Percentiles rank a stretch among this genome's conserved stretches.
Conservation (phyloP, 2,888 invertebrate species). For the Ypsolopha scabrella region DNA sequence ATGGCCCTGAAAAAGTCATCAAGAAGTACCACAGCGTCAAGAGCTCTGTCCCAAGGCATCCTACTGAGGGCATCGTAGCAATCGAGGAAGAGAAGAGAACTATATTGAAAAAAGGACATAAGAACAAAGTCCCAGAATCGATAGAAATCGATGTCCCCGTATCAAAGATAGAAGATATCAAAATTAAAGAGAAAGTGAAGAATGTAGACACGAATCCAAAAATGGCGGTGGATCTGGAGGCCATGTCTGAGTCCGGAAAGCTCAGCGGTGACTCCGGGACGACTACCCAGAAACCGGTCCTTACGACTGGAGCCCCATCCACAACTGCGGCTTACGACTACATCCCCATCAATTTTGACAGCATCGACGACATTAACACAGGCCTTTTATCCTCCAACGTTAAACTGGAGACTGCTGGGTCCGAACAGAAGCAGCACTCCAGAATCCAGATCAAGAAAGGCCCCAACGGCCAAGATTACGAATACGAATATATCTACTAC, state of each 20-base stretch:
- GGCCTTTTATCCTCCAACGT: slow-evolving; percentile 60
- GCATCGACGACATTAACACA: slow-evolving; percentile 60
- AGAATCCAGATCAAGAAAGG: slow-evolving; percentile 88
- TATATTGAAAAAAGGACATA: slow-evolving; percentile 41
- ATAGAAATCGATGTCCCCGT: slow-evolving; percentile 61
- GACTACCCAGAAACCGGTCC: slow-evolving; percentile 67
- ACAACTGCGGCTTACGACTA: slow-evolving; percentile 49
- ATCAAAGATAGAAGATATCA: slow-evolving; percentile 59
- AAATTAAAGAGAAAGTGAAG: slow-evolving; percentile 62
- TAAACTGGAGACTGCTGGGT: slow-evolving; percentile 73
- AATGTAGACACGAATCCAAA: slow-evolving; percentile 52
- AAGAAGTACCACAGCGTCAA: slow-evolving; percentile 50
- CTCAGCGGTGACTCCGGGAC: slow-evolving; percentile 43
- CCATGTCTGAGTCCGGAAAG: slow-evolving; percentile 62
- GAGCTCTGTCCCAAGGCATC: slow-evolving; percentile 27
- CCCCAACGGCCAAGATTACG: slow-evolving; percentile 90
- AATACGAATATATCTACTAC: slow-evolving; percentile 93
- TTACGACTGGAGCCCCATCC: slow-evolving; percentile 62
- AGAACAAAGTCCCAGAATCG: slow-evolving; percentile 45
- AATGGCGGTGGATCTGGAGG: slow-evolving; percentile 53
- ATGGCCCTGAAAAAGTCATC: slow-evolving; percentile 53
- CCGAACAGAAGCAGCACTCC: slow-evolving; percentile 77
- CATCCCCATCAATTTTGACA: slow-evolving; percentile 60
- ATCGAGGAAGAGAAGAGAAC: slow-evolving; percentile 61
- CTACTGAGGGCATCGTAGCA: slow-evolving; percentile 53